phyloP scores from a whole-genome alignment of 2,888 invertebrate species.

The Synergus itoensis region DNA sequence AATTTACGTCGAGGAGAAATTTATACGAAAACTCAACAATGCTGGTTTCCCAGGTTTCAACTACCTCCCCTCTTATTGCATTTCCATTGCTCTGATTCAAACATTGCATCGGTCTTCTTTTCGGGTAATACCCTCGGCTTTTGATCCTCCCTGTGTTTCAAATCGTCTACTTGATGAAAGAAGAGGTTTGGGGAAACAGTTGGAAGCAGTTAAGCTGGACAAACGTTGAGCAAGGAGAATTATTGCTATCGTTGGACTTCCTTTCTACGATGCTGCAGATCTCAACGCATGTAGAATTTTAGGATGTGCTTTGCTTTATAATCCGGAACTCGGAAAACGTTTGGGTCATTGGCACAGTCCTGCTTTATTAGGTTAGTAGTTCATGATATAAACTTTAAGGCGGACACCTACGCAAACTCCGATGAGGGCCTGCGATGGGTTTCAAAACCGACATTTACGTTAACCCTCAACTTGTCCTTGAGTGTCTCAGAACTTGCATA shows the following conservation, averaged over 20 bases:
- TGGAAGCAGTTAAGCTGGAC: conserved; percentile 25
- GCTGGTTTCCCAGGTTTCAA: conserved; percentile 48
- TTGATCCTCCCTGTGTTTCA: background rate
- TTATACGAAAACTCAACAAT: conserved; percentile 71
- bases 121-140: background rate
- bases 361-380: conserved; percentile 23
- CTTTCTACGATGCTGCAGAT: conserved; percentile 22
- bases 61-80: conserved; percentile 42
- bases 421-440: conserved; percentile 10
- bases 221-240: conserved; percentile 14
- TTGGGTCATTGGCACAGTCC: conserved; percentile 17
- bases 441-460: conserved; percentile 34
- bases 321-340: conserved; percentile 6
- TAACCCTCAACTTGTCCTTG: conserved; percentile 30
- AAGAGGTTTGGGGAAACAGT: background rate
- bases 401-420: conserved; percentile 18
- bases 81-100: background rate
- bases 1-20: conserved; percentile 68
- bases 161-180: conserved; percentile 1
- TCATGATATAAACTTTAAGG: conserved; percentile 16
- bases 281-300: conserved; percentile 29
- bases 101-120: background rate
- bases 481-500: conserved; percentile 33
- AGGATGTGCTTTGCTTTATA: conserved; percentile 9
- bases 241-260: conserved; percentile 9